Conservation (phyloP, 2,888 invertebrate species). For the Parochlus steinenii region DNA sequence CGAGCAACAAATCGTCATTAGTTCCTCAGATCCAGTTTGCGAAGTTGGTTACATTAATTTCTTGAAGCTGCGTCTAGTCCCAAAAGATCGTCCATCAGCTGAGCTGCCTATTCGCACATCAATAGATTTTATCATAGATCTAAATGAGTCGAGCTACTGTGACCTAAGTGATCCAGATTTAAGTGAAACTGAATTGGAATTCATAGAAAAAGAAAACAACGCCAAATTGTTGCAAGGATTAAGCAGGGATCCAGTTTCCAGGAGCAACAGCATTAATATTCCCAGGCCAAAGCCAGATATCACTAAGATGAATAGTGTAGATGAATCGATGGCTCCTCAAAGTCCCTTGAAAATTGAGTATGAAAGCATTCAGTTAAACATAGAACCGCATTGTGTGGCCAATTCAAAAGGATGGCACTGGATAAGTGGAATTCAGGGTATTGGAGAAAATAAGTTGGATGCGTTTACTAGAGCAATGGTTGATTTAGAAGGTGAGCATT, state of each 20-base stretch:
- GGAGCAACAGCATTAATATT: not conserved
- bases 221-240: slow-evolving; percentile 6
- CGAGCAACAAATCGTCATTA: slow-evolving; percentile 70
- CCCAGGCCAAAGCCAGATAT: slow-evolving; percentile 2
- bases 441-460: slow-evolving; percentile 41
- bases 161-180: slow-evolving; percentile 46
- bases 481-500: slow-evolving; percentile 65
- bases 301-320: slow-evolving; percentile 4
- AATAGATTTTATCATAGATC: slow-evolving; percentile 41
- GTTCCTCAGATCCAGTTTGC: slow-evolving; percentile 83
- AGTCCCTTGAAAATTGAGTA: slow-evolving; percentile 35
- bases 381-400: slow-evolving; percentile 42
- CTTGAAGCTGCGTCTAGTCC: slow-evolving; percentile 61
- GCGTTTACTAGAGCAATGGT: slow-evolving; percentile 57
- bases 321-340: slow-evolving; percentile 19
- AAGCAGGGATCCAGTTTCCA: too few species aligned
- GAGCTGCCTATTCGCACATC: slow-evolving; percentile 36
- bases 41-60: slow-evolving; percentile 90
- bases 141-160: slow-evolving; percentile 45
- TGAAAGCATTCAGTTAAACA: slow-evolving; percentile 41
- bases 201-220: slow-evolving; percentile 33
- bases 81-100: slow-evolving; percentile 33
- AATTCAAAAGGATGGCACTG: slow-evolving; percentile 71
- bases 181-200: slow-evolving; percentile 43
- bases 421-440: slow-evolving; percentile 64